These are phyloP conservation scores for Masnerella sp. DNA, from an alignment of 2,888 invertebrate species.

Conservation along the genomic window DNA sequence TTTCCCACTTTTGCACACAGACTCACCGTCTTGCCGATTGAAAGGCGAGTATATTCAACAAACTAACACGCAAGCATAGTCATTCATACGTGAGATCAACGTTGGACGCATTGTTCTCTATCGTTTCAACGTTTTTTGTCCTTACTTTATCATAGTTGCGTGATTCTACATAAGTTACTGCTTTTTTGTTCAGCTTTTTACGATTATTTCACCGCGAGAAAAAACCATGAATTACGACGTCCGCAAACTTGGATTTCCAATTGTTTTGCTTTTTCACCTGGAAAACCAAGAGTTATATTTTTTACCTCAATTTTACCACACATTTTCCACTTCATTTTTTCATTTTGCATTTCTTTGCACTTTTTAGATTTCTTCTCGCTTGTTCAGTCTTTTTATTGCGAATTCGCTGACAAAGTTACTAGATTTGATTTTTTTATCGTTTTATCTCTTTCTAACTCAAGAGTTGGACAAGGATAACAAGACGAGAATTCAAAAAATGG, in stretches of 20 bases:
- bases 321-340: too few relatives aligned
- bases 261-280: slow-evolving; percentile 6
- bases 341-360: too few relatives aligned
- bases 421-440: too few relatives aligned
- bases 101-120: slow-evolving; percentile 55
- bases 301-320: too few relatives aligned
- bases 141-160: slow-evolving; percentile 39
- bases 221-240: background rate
- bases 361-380: too few relatives aligned
- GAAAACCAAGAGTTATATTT: background rate
- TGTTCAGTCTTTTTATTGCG: too few relatives aligned
- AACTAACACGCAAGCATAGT: slow-evolving; percentile 64
- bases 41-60: slow-evolving; percentile 75
- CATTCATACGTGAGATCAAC: slow-evolving; percentile 61
- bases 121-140: slow-evolving; percentile 38
- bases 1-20: slow-evolving; percentile 75
- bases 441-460: too few relatives aligned
- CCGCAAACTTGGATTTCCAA: background rate
- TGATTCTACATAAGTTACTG: slow-evolving; percentile 33
- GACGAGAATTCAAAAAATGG: too few relatives aligned
- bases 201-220: slow-evolving; percentile 21
- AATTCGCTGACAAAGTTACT: too few relatives aligned
- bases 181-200: slow-evolving; percentile 24
- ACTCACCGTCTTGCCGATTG: slow-evolving; percentile 73
- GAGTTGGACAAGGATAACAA: too few relatives aligned